phyloP scores from a whole-genome alignment of 2,113 vertebrate species.

The Lophotis ruficrista region DNA sequence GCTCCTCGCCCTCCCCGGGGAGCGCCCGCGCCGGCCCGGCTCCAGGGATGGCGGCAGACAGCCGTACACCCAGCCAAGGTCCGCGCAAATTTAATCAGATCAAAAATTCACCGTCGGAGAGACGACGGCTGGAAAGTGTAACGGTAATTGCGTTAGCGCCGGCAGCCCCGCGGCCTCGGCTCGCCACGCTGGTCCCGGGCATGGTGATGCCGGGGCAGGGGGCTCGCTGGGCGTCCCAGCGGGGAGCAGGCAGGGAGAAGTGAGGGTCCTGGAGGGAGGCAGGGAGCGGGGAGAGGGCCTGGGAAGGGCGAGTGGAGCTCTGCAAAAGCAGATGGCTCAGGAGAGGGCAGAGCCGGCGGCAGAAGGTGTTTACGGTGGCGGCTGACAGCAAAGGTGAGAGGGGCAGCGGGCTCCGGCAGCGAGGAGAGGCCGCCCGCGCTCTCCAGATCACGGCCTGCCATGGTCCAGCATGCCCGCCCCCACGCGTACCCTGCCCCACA shows the following conservation, averaged over 20 bases:
- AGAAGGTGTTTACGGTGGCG: background rate
- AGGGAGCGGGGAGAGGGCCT: background rate
- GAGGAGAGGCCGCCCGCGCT: background rate
- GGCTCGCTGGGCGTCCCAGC: too few species aligned
- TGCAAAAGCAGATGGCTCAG: background rate
- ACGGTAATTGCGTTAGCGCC: background rate
- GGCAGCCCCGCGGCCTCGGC: background rate
- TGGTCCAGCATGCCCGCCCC: rapidly evolving
- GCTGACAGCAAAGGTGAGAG: background rate
- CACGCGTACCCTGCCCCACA: too few species aligned
- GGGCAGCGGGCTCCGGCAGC: rapidly evolving
- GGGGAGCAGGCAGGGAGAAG: background rate
- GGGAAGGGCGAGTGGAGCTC: background rate
- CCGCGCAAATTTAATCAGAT: conserved; percentile 30
- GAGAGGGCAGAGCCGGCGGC: background rate
- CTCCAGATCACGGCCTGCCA: background rate
- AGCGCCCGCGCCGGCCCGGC: background rate
- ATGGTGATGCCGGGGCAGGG: rapidly evolving
- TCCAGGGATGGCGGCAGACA: background rate
- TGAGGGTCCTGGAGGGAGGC: background rate
- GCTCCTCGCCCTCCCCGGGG: background rate
- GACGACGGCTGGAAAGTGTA: conserved; percentile 5
- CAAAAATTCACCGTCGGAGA: background rate
- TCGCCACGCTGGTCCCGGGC: background rate
- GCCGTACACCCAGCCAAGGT: background rate